Percentiles rank a stretch among this genome's conserved stretches.
Conservation (phyloP, 2,113 vertebrate species). For the Pterophyllum scalare region DNA sequence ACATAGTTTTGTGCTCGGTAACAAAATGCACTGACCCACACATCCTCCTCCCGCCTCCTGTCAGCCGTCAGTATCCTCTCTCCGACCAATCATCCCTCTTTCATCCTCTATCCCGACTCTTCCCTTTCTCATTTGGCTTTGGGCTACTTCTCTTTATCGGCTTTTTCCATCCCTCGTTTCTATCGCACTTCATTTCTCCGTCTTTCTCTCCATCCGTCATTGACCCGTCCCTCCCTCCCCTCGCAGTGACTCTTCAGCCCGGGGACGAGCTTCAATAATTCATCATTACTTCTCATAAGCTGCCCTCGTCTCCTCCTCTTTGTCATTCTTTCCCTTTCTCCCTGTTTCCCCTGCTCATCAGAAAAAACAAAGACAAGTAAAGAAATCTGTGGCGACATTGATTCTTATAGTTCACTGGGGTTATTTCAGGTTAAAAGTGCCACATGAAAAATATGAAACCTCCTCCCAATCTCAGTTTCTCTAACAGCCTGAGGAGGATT, state of each 20-base stretch:
- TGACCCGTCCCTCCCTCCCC: background rate
- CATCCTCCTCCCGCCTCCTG: background rate
- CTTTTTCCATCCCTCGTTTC: background rate
- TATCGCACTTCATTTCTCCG: background rate
- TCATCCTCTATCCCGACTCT: background rate
- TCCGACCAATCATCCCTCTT: background rate
- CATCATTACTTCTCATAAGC: slow-evolving; percentile 56
- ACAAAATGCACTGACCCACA: slow-evolving; percentile 56
- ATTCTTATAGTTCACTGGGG: background rate
- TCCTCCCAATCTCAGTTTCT: background rate
- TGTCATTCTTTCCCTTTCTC: background rate
- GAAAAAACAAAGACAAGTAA: background rate
- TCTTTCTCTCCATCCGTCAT: background rate
- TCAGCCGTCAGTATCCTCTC: background rate
- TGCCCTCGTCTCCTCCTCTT: background rate
- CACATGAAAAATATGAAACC: background rate
- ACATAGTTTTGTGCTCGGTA: slow-evolving; percentile 40
- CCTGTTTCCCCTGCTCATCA: background rate
- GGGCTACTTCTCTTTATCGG: background rate
- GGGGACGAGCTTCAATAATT: slow-evolving; percentile 67
- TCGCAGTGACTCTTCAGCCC: slow-evolving; percentile 49
- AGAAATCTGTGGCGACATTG: background rate
- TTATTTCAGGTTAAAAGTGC: background rate
- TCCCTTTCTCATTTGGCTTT: background rate
- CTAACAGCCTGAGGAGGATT: background rate